Evolutionary conservation across 2,797 vertebrate genomes (phyloP), one percentile per base, ranked within the genome.

Genomic region (Cynodonichthys magdalenae): DNA sequence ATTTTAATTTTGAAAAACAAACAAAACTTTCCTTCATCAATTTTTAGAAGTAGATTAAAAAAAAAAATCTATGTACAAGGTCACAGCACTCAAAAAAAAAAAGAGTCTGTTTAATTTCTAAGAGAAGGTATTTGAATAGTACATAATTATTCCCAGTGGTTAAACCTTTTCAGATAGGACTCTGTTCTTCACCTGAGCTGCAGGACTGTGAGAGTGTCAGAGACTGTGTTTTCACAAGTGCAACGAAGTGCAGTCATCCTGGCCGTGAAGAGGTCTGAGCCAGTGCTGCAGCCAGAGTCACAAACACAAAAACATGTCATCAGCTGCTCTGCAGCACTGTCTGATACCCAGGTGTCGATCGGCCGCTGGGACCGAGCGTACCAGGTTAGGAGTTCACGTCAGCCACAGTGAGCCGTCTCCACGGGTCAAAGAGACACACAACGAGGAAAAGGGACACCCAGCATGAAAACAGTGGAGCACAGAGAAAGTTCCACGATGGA

Each of bases 1-100:
- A 14, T 6, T 88, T 74, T 71, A 64, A 72, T 79, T 71, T 50
- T 60, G 15, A 86, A 86, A 82, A 75, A 77, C 49, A 57, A 67
- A 74, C 63, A 29, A 77, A 66, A 67, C 59, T 53, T 4, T 34
- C 10, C 0, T 8, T 74, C 67, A 10, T 56, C 31, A 7, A 46
- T 65, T 28, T 73, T 41, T 44, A 57, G 55, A 54, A 69, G 48
- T 19, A 50, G 59, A 57, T 69, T 66, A 5, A 66, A 46, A 27
- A 62, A 36, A 74, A 63, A 18, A 61, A 65, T 19, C 59, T 15
- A 52, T 10, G 53, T 55, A 12, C 5, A 47, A 36, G 68, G 45
- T 64, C 42, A 56, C 69, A 78, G 74, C 54, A 47, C 4, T 17
- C 31, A 19, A 4, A 58, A 44, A 4, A 19, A 51, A 27, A 64